Conservation (phyloP, 2,797 vertebrate genomes). For the Knipowitschia caucasica region DNA sequence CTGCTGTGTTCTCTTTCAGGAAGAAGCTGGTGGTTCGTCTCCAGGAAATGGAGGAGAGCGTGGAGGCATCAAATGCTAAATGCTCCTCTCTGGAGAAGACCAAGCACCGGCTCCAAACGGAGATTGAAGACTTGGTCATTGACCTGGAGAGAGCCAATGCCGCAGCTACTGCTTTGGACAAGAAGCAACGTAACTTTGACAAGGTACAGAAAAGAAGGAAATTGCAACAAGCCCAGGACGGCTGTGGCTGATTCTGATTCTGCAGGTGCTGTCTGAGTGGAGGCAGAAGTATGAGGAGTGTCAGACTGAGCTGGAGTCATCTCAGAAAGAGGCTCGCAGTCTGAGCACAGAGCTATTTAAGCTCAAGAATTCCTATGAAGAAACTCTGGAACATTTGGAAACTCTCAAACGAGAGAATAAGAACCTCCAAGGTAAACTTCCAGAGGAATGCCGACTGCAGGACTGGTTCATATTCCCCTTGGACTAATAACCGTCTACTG, state of each 20-base stretch:
- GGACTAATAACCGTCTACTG: neutral
- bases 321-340: constrained; percentile 86
- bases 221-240: neutral
- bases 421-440: constrained; percentile 85
- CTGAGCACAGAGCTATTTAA: constrained; percentile 92
- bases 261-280: constrained; percentile 81
- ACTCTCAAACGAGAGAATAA: constrained; percentile 90
- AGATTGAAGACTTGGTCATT: constrained; percentile 87
- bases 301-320: constrained; percentile 84
- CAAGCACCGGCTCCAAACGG: constrained; percentile 89
- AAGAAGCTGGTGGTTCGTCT: constrained; percentile 88
- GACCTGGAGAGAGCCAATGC: constrained; percentile 87
- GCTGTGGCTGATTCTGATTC: neutral
- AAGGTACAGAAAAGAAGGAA: constrained; percentile 56
- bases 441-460: neutral
- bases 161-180: constrained; percentile 83
- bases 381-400: constrained; percentile 88
- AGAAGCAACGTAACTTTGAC: constrained; percentile 91
- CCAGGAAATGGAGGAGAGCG: constrained; percentile 87
- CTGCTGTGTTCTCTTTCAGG: constrained; percentile 57
- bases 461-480: neutral
- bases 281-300: constrained; percentile 89
- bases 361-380: constrained; percentile 88
- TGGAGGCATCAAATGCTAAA: constrained; percentile 87
- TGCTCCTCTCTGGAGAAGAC: constrained; percentile 92